Evolutionary conservation across 2,888 invertebrate species (phyloP), one percentile per base, ranked within the genome.

Genomic region (Drosophila hawaiiensis): DNA sequence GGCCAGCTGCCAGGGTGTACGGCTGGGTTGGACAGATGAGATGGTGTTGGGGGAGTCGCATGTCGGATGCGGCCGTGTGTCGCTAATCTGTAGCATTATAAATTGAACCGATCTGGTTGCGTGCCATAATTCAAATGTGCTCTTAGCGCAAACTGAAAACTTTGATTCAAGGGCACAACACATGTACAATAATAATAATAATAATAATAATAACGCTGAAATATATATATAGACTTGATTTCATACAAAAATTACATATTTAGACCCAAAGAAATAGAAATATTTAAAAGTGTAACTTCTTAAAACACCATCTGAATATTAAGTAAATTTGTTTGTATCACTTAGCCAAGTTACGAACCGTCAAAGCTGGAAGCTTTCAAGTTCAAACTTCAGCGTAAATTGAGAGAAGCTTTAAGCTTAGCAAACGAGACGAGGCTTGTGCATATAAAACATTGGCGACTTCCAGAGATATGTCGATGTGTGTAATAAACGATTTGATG

Each of bases 41-140:
- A 7, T 53, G 7, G 7, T n/a, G 12, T 10, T 1, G 1, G n/a
- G 52, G 6, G 16, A 28, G 16, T 10, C 9, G 35, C 29, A 9
- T n/a, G 31, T 50, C n/a, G 71, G n/a, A 62, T 61, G 75, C 47
- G 71, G 62, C 72, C 65, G 77, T 73, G 73, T 73, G 77, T 59
- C 77, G 77, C 74, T 68, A 64, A 68, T 80, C 66, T 65, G 54
- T 56, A 55, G 56, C 67, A 79, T 69, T 80, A 68, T 52, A 68
- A 84, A 82, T 79, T 73, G 71, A 78, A 62, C 70, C 78, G 86
- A 76, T 84, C 79, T 75, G 67, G 74, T 83, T 77, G 84, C 77
- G 76, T 67, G 73, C 49, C 82, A 73, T 52, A 33, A 67, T 75
- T 78, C 7, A 65, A 54, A 59, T 52, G 29, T 41, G 49, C 22